Evolutionary conservation across 2,113 vertebrate genomes (phyloP).

Genomic region (Dicrurus megarhynchus): DNA sequence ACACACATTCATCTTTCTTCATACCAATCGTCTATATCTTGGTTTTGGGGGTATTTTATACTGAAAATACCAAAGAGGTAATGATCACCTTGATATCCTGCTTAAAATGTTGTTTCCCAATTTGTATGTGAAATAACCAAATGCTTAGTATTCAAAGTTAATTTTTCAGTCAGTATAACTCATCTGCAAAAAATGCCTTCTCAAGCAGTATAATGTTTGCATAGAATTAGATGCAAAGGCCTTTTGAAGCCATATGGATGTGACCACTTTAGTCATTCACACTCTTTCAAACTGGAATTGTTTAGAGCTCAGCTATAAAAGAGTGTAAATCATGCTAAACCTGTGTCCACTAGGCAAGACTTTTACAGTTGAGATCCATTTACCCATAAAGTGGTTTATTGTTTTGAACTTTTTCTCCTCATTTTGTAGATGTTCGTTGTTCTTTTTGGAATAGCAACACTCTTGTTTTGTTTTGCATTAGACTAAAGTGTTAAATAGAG

Average conservation of each 20-base stretch:
- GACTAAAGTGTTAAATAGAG: constrained; percentile 94
- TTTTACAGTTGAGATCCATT: not conserved
- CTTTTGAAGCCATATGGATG: not conserved
- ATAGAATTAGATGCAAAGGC: not conserved
- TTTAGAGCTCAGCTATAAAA: not conserved
- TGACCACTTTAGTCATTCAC: not conserved
- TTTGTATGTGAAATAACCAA: not conserved
- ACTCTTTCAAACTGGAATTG: not conserved
- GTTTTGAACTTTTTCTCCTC: constrained; percentile 44
- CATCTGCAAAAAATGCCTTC: not conserved
- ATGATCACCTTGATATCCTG: not conserved
- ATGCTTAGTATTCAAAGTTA: not conserved
- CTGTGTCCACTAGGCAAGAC: not conserved
- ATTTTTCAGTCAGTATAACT: not conserved
- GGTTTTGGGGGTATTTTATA: constrained; percentile 94
- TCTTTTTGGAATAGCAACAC: constrained; percentile 52
- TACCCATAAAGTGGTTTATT: not conserved
- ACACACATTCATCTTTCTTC: constrained; percentile 96
- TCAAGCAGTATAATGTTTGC: not conserved
- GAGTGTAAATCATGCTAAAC: not conserved
- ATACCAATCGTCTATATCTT: constrained; percentile 93
- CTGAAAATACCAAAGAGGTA: constrained; percentile 95
- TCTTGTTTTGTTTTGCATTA: constrained; percentile 71
- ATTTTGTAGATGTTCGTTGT: constrained; percentile 41
- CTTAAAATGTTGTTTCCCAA: not conserved